Evolutionary conservation across 2,888 invertebrate genomes (phyloP), one percentile per base, ranked within the genome.

Genomic region (Cyrtodaria siliqua): DNA sequence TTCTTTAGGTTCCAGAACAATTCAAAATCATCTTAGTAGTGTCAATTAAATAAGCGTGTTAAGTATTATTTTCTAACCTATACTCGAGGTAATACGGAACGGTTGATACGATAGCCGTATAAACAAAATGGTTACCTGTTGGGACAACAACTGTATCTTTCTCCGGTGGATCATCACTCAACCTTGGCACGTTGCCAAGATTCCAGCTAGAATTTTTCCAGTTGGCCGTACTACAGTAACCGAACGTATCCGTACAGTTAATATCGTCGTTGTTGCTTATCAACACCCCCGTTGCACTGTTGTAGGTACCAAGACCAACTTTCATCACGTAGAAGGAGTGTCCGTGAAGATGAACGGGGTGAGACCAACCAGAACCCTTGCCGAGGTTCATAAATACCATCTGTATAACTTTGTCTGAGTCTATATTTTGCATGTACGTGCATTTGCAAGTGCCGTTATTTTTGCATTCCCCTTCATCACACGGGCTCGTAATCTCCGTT

Each of bases 301-400:
- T 18, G 79, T 66, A 33, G 2, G 66, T 49, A 49, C 60, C 74
- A 29, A 23, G 59, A 26, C 50, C 73, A 62, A 84, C 80, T 52
- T 82, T 77, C 53, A 88, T 24, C 8, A 89, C 86, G 29, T 84
- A 87, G 57, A 89, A 89, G 8, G 79, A 83, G 63, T 89, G 86
- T 4, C 89, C 89, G 53, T 89, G 88, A 18, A 89, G 50, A 67
- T 89, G 88, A 27, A 89, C 55, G 0, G 86, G 85, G 53, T 89
- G 89, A n/a, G 87, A 84, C 61, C 73, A 80, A 1, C 83, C 84
- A 3, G 61, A 50, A 3, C 86, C 87, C 0, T 27, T 73, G 0
- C 87, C 87, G 8, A 84, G 59, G 49, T 84, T 29, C 24, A 44
- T 1, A 50, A 68, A 29, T 56, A 42, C 50, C 33, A 57, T 40